Evolutionary conservation across 2,888 invertebrate species (phyloP), one percentile per base, ranked within the genome.

Genomic region (Cephonodes hylas): DNA sequence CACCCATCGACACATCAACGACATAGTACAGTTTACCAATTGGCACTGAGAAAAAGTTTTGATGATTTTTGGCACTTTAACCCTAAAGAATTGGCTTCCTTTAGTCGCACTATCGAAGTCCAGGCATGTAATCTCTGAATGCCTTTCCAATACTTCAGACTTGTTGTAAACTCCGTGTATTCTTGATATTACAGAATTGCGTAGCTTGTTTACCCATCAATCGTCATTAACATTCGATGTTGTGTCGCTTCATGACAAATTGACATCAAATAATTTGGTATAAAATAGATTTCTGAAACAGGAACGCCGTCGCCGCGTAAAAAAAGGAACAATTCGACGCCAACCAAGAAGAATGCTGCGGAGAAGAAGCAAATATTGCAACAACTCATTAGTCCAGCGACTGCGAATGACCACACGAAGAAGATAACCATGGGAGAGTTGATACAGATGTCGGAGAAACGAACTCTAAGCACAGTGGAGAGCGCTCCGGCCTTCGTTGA

Each of bases 291-390:
- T 76, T 79, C 77, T 71, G 75, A 71, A 79, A 71, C 90, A 96
- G 96, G 96, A 79, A 95, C 96, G 44, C 96, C 96, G 27, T 96
- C 96, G 60, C 96, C 96, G 57, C 94, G 96, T 74, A 96, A 96
- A 89, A 95, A 96, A 86, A 93, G 96, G 72, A 96, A 96, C 88
- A 96, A 96, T 83, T 96, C 96, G 7, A 96, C 96, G 22, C 96
- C 96, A 22, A 95, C 95, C 8, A 96, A 95, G 90, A 96, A 96
- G 83, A 95, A 95, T 74, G 94, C 94, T 20, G 95, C 95, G 34
- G 96, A 96, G 85, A 96, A 96, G 84, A 96, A 96, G 76, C 95
- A 96, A 87, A 96, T 96, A 63, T 91, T 96, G 10, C 96, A 96
- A 80, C 96, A 96, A 76, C 88, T 96, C n/a, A 94, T 96, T 66